A percentile compares a stretch with the other conserved stretches of the same genome.
phyloP scores from a whole-genome alignment of 1,140 invertebrate species.

The Pomphorhynchus laevis region DNA sequence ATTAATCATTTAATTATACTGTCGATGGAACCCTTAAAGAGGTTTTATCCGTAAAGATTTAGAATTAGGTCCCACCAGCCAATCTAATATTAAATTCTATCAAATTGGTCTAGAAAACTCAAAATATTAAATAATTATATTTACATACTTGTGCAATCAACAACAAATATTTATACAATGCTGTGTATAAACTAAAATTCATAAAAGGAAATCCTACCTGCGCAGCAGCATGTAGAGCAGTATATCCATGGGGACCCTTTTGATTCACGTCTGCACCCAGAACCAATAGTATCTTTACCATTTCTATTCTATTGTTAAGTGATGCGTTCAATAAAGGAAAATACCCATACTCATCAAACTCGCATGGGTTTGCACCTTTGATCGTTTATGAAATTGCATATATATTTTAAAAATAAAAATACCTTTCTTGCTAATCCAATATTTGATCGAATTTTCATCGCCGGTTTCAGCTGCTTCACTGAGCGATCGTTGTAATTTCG shows the following conservation, averaged over 20 bases:
- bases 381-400: too few relatives aligned
- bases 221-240: constrained; percentile 7
- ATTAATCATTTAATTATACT: too few relatives aligned
- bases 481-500: constrained; percentile 6
- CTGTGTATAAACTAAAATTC: too few relatives aligned
- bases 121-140: too few relatives aligned
- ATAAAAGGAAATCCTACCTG: constrained; percentile 8
- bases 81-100: too few relatives aligned
- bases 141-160: too few relatives aligned
- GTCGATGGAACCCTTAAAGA: too few relatives aligned
- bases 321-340: constrained; percentile 6
- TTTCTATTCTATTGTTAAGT: constrained; percentile 1
- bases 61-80: too few relatives aligned
- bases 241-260: constrained; percentile 7
- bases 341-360: constrained; percentile 8
- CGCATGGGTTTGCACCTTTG: constrained; percentile 7
- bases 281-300: constrained; percentile 3
- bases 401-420: too few relatives aligned
- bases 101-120: too few relatives aligned
- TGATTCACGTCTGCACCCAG: constrained; percentile 8
- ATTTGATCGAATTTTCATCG: constrained; percentile 1
- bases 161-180: too few relatives aligned
- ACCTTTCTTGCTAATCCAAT: constrained; percentile 9
- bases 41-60: too few relatives aligned
- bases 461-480: constrained; percentile 8